Evolutionary conservation across 2,113 vertebrate genomes (phyloP).

Genomic region (Oxyruncus cristatus): DNA sequence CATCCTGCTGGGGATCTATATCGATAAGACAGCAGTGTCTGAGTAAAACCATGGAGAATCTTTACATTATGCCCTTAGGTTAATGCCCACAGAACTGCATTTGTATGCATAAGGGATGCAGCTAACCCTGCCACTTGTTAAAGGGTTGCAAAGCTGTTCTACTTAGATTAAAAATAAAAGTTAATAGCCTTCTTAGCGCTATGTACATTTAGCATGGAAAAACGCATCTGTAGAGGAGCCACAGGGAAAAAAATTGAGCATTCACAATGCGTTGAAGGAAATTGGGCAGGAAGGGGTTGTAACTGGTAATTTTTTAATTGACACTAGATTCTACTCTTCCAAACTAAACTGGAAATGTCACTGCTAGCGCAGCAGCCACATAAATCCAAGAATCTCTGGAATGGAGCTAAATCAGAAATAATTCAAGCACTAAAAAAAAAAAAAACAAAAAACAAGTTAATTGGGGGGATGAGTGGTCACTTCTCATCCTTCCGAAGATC

Average conservation of each 20-base stretch:
- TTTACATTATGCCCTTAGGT: background rate
- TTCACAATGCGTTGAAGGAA: background rate
- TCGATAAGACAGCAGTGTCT: background rate
- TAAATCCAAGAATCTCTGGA: background rate
- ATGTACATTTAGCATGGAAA: background rate
- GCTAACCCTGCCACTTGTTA: background rate
- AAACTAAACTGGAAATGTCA: background rate
- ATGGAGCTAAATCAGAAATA: background rate
- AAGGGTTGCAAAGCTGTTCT: conserved; percentile 14
- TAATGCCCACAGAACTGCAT: background rate
- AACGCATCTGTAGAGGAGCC: background rate
- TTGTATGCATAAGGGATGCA: background rate
- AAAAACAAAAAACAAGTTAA: background rate
- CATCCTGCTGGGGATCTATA: background rate
- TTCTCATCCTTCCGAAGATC: background rate
- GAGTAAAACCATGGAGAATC: background rate
- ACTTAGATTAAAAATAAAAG: conserved; percentile 19
- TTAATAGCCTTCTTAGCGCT: background rate
- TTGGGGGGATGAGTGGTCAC: background rate
- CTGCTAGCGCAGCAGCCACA: background rate
- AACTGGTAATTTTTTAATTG: background rate
- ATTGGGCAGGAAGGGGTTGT: background rate
- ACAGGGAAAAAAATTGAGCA: background rate
- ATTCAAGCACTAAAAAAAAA: background rate
- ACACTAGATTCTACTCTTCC: background rate